These are phyloP conservation scores for Chlorops oryzae DNA, from an alignment of 1,140 invertebrate genomes.

Conservation along the genomic window DNA sequence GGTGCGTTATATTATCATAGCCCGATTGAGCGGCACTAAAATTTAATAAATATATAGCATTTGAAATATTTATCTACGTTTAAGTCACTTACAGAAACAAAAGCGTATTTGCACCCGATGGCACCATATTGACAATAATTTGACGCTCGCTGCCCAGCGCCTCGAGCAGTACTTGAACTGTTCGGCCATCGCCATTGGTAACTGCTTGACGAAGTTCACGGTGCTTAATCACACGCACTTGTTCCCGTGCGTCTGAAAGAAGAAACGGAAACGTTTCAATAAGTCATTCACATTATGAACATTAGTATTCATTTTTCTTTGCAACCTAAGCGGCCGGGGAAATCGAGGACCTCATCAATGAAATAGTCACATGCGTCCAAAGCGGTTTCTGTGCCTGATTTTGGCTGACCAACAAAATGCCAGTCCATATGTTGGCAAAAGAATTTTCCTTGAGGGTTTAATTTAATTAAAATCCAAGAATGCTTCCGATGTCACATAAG, in stretches of 20 bases:
- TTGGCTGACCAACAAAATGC: constrained; percentile 43
- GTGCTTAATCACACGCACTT: constrained; percentile 63
- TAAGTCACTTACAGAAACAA: constrained; percentile 66
- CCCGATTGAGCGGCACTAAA: constrained; percentile 75
- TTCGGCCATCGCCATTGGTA: constrained; percentile 58
- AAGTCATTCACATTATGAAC: neutral
- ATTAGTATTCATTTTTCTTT: neutral
- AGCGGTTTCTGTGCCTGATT: constrained; percentile 52
- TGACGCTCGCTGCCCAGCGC: constrained; percentile 61
- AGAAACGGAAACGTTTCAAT: constrained; percentile 1
- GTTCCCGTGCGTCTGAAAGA: constrained; percentile 62
- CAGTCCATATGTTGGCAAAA: constrained; percentile 33
- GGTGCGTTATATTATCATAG: constrained; percentile 68
- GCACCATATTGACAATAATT: constrained; percentile 75
- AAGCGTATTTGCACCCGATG: constrained; percentile 77
- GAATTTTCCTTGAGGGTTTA: neutral
- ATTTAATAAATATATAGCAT: constrained; percentile 15
- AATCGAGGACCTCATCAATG: constrained; percentile 54
- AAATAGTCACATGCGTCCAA: constrained; percentile 64
- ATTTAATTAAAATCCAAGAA: too few species aligned
- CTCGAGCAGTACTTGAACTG: constrained; percentile 59
- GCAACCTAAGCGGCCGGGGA: constrained; percentile 23
- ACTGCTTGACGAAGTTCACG: constrained; percentile 67
- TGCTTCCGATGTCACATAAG: too few species aligned
- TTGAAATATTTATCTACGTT: neutral